Conservation (phyloP, 92 coral and sea anemone species). For the Umimayanthus chanpuru region DNA sequence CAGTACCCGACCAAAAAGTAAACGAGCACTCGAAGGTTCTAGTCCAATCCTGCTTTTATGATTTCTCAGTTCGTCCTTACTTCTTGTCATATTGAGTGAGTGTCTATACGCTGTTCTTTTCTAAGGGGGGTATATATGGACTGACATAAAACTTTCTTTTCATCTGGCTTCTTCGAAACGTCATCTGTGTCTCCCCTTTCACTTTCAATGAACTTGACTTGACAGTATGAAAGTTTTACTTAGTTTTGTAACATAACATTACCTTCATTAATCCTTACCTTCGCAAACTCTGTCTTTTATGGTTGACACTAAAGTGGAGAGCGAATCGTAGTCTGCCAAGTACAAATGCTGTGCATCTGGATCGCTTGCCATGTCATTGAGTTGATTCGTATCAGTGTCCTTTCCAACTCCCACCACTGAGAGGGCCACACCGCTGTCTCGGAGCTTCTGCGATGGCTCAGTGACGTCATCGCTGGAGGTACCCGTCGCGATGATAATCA, state of each 20-base stretch:
- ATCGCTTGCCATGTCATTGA: slow-evolving; percentile 82
- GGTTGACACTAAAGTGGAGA: slow-evolving; percentile 52
- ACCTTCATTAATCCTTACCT: slow-evolving; percentile 41
- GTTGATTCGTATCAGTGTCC: slow-evolving; percentile 45
- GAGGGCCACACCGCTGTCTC: slow-evolving; percentile 79
- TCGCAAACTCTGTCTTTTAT: slow-evolving; percentile 69
- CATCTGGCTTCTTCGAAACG: too few relatives aligned
- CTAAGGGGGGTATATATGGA: too few relatives aligned
- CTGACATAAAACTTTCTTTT: too few relatives aligned
- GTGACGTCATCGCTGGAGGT: slow-evolving; percentile 64
- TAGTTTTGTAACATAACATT: too few relatives aligned
- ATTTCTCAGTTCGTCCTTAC: neutral
- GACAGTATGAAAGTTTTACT: too few relatives aligned
- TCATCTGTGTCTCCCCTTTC: too few relatives aligned
- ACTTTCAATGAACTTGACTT: too few relatives aligned
- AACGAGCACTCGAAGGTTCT: too few relatives aligned
- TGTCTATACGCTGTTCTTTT: too few relatives aligned
- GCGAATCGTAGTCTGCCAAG: slow-evolving; percentile 58
- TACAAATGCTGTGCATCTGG: slow-evolving; percentile 83
- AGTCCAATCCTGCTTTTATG: too few relatives aligned
- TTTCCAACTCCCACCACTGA: slow-evolving; percentile 73
- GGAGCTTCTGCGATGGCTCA: slow-evolving; percentile 73
- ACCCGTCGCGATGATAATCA: slow-evolving; percentile 78
- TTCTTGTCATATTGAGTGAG: neutral
- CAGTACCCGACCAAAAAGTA: too few relatives aligned